phyloP scores from a whole-genome alignment of 2,113 vertebrate genomes.

The Donacobius atricapilla region DNA sequence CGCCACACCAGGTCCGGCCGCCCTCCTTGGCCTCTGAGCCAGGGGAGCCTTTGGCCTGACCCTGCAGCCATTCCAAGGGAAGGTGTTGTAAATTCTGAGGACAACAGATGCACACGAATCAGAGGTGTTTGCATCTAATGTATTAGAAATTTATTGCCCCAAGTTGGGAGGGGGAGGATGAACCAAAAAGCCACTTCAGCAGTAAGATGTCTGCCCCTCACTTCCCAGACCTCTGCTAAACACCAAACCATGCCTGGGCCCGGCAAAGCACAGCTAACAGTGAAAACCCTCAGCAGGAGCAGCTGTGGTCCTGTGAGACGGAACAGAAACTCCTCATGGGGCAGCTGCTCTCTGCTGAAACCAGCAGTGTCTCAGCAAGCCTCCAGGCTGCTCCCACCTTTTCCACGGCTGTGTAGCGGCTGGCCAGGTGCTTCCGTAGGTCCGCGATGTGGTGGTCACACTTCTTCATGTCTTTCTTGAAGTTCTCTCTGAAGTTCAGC shows the following conservation, averaged over 20 bases:
- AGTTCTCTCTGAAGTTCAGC: conserved; percentile 92
- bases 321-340: background rate
- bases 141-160: background rate
- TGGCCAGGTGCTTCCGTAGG: conserved; percentile 90
- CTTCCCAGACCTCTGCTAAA: background rate
- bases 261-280: background rate
- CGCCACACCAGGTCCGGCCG: background rate
- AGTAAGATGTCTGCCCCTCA: rapidly evolving
- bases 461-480: conserved; percentile 98
- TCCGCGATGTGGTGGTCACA: conserved; percentile 94
- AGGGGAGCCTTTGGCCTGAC: background rate
- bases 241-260: rapidly evolving
- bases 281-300: background rate
- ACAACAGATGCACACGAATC: rapidly evolving
- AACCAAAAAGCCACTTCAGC: background rate
- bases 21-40: background rate
- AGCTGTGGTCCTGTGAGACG: background rate
- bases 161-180: background rate
- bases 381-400: conserved; percentile 78
- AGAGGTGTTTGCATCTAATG: background rate
- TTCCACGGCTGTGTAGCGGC: conserved; percentile 85
- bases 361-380: background rate
- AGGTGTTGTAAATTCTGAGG: background rate
- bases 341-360: background rate
- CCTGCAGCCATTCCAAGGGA: background rate